Conservation (phyloP, 2,113 vertebrate species). For the Lophochroa leadbeateri region DNA sequence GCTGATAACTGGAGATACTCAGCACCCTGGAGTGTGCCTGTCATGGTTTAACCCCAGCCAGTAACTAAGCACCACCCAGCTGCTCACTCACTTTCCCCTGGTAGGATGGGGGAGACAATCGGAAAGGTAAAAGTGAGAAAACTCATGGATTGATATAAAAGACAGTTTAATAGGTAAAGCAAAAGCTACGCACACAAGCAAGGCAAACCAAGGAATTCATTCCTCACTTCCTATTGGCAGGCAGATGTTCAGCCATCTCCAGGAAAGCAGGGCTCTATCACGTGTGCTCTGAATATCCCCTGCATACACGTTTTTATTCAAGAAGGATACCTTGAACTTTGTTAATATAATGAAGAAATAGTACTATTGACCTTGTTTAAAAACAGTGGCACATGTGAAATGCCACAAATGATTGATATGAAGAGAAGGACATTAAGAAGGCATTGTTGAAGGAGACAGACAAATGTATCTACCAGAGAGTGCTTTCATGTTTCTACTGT, state of each 20-base stretch:
- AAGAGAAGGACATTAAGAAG: not conserved
- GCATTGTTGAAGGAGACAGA: not conserved
- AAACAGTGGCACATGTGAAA: not conserved
- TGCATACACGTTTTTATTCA: not conserved
- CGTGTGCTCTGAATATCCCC: not conserved
- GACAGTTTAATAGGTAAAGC: not conserved
- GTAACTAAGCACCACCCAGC: not conserved
- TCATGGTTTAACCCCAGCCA: not conserved
- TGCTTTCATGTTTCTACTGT: not conserved
- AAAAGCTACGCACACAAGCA: not conserved
- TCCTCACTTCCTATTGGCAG: not conserved
- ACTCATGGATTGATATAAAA: too few species aligned
- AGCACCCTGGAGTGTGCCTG: not conserved
- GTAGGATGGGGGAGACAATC: not conserved
- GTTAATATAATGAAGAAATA: not conserved
- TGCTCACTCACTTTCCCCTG: accelerated
- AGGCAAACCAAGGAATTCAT: not conserved
- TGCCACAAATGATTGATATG: not conserved
- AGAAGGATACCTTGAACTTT: not conserved
- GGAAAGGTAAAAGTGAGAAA: not conserved
- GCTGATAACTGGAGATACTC: not conserved
- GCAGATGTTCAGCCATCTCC: not conserved
- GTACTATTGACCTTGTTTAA: not conserved
- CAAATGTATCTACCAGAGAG: not conserved
- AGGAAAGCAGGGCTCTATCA: not conserved